Conservation (phyloP, 2,888 invertebrate genomes). For the Machimus rusticus region DNA sequence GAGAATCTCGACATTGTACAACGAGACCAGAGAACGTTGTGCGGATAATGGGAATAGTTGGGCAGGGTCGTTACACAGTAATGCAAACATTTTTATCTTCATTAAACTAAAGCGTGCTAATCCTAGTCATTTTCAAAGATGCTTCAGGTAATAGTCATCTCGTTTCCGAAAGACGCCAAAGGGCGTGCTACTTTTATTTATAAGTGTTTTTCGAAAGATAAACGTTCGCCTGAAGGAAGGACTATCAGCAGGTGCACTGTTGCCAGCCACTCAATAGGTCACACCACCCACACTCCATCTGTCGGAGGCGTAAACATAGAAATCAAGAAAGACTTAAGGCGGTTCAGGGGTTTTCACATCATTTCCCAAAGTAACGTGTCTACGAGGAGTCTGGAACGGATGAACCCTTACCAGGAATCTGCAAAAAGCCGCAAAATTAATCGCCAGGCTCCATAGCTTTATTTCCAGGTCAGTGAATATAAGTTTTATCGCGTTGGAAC, state of each 20-base stretch:
- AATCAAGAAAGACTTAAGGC: background rate
- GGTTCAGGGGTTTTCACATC: background rate
- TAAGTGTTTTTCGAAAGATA: background rate
- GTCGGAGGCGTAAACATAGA: background rate
- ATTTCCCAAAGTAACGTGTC: background rate
- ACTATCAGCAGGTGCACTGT: background rate
- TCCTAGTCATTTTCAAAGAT: background rate
- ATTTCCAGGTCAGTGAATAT: constrained; percentile 2
- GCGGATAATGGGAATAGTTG: background rate
- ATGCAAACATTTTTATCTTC: background rate
- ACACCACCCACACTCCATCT: background rate
- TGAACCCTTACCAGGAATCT: background rate
- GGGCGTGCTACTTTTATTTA: background rate
- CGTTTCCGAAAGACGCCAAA: background rate
- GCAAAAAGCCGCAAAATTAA: constrained; percentile 1
- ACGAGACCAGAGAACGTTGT: background rate
- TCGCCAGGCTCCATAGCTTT: background rate
- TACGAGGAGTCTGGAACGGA: background rate
- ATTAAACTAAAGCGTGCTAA: background rate
- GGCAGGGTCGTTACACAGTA: background rate
- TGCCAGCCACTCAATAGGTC: background rate
- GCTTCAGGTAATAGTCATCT: background rate
- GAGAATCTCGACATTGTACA: background rate
- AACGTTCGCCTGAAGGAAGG: background rate
- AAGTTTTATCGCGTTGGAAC: background rate